A percentile compares a stretch with the other conserved stretches of the same genome.
phyloP scores from a whole-genome alignment of 2,113 vertebrate genomes.

The Lonchura striata region DNA sequence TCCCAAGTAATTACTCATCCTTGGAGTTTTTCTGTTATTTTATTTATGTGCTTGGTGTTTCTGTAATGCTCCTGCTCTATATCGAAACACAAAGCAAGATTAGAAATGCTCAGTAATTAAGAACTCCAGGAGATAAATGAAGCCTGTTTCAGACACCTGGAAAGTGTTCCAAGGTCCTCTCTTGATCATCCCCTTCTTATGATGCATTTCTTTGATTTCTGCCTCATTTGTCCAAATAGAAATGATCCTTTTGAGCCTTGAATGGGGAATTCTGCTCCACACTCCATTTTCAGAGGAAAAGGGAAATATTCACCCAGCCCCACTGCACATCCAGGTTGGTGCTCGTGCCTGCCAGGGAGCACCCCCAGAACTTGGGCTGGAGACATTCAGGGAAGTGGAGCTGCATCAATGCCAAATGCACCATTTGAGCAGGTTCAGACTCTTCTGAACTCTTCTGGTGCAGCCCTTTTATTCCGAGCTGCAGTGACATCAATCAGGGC shows the following conservation, averaged over 20 bases:
- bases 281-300: not conserved
- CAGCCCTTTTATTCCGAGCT: not conserved
- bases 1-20: constrained; percentile 13
- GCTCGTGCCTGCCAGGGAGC: not conserved
- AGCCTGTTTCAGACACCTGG: not conserved
- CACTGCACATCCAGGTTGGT: not conserved
- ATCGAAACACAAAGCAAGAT: not conserved
- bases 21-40: not conserved
- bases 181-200: not conserved
- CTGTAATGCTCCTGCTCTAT: not conserved
- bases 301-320: not conserved
- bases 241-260: not conserved
- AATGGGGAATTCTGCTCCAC: not conserved
- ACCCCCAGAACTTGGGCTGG: not conserved
- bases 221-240: not conserved
- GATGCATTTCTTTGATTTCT: not conserved
- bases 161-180: not conserved
- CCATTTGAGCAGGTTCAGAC: not conserved
- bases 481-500: not conserved
- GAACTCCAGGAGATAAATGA: not conserved
- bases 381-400: not conserved
- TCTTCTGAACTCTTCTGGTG: not conserved
- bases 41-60: not conserved
- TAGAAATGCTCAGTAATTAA: constrained; percentile 19
- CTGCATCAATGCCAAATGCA: not conserved